phyloP scores from a whole-genome alignment of 2,113 vertebrate species.

The cattle (Bos taurus) region DNA sequence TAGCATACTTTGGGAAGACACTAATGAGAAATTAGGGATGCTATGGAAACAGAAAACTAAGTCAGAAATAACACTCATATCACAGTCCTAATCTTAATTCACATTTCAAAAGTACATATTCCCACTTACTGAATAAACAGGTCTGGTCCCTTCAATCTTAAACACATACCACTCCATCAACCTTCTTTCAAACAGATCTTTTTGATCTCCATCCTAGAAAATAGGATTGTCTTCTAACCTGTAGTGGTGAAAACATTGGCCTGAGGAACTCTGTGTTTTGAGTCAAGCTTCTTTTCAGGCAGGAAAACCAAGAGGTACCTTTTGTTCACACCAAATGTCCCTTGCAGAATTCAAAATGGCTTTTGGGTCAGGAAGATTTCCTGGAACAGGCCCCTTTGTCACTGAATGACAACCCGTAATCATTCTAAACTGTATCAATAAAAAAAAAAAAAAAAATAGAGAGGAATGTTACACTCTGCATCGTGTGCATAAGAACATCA shows the following conservation, averaged over 20 bases:
- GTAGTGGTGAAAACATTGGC: not conserved
- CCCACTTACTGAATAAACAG: constrained; percentile 21
- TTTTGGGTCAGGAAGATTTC: constrained; percentile 66
- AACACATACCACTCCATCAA: constrained; percentile 4
- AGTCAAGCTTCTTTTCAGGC: constrained; percentile 41
- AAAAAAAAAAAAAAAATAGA: constrained; percentile 51
- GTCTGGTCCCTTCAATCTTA: not conserved
- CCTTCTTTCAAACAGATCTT: not conserved
- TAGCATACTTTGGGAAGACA: constrained; percentile 54
- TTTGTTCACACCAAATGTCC: constrained; percentile 59
- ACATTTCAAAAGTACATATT: constrained; percentile 39
- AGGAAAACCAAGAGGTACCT: constrained; percentile 74
- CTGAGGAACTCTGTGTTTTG: not conserved
- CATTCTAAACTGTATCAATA: constrained; percentile 72
- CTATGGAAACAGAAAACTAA: constrained; percentile 63
- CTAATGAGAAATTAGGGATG: constrained; percentile 38
- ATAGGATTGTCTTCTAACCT: not conserved
- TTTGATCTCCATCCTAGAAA: not conserved
- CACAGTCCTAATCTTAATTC: constrained; percentile 52
- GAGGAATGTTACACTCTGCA: constrained; percentile 49
- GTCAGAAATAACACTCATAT: constrained; percentile 58
- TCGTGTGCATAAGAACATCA: not conserved
- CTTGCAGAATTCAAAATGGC: constrained; percentile 63
- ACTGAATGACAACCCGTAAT: constrained; percentile 67
- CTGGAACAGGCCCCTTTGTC: constrained; percentile 59